phyloP scores from a whole-genome alignment of 2,113 vertebrate genomes.

The Prietella phreatophila region DNA sequence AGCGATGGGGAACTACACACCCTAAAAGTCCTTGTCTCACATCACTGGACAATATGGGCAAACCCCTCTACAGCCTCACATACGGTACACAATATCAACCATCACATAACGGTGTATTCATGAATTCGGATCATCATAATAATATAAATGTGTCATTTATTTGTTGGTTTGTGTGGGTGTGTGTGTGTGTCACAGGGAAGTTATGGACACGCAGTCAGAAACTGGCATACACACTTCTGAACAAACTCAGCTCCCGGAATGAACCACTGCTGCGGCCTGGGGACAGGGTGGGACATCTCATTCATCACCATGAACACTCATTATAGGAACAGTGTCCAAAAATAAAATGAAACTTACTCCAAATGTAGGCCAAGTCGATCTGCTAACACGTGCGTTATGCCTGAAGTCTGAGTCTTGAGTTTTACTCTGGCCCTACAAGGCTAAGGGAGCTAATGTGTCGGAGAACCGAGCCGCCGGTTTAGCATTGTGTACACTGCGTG shows the following conservation, averaged over 20 bases:
- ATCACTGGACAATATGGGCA: constrained; percentile 85
- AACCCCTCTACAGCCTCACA: constrained; percentile 86
- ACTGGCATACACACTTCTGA: constrained; percentile 90
- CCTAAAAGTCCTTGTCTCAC: constrained; percentile 90
- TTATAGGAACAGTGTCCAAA: not conserved
- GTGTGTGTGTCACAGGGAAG: constrained; percentile 75
- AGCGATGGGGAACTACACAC: constrained; percentile 86
- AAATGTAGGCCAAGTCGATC: not conserved
- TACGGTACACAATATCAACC: constrained; percentile 74
- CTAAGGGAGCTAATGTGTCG: not conserved
- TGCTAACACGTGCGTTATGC: not conserved
- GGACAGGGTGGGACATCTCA: constrained; percentile 78
- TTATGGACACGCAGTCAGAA: constrained; percentile 96
- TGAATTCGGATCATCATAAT: not conserved
- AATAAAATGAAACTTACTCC: not conserved
- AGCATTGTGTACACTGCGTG: not conserved
- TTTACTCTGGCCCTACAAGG: not conserved
- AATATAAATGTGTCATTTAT: not conserved
- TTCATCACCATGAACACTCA: not conserved
- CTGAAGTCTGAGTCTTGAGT: not conserved
- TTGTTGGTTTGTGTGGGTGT: not conserved
- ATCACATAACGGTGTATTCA: not conserved
- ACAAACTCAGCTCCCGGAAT: constrained; percentile 87
- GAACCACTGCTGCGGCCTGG: constrained; percentile 88
- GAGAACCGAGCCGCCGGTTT: no score